These are phyloP conservation scores for Protomyctophum bolini DNA, from an alignment of 2,113 vertebrate species.

Conservation along the genomic window DNA sequence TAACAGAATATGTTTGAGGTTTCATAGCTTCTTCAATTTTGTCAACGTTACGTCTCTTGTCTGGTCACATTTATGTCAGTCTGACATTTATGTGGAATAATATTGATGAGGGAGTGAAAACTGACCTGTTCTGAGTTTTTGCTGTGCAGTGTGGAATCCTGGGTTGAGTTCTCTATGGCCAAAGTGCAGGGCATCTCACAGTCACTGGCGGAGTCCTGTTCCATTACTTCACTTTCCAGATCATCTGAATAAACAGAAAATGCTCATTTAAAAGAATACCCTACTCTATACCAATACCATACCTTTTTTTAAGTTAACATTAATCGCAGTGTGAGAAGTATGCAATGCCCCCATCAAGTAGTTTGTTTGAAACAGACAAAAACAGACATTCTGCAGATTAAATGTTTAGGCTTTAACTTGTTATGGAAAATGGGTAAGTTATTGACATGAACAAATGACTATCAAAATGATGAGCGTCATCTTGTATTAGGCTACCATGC, in stretches of 20 bases:
- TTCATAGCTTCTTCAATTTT: not conserved
- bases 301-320: no score
- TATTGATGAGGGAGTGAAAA: not conserved
- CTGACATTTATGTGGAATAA: not conserved
- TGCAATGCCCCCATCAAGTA: not conserved
- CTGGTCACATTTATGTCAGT: not conserved
- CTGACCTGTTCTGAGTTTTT: conserved; percentile 58
- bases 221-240: conserved; percentile 71
- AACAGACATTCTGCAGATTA: no score
- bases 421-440: no score
- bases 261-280: not conserved
- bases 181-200: conserved; percentile 74
- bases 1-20: not conserved
- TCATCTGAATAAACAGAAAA: conserved; percentile 64
- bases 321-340: not conserved
- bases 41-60: not conserved
- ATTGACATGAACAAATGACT: not conserved
- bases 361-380: not conserved
- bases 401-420: no score
- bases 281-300: no score
- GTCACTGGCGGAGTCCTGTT: conserved; percentile 54
- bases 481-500: conserved; percentile 5
- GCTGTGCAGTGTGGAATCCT: conserved; percentile 28
- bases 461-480: not conserved
- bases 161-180: conserved; percentile 70